phyloP scores from a whole-genome alignment of 2,113 vertebrate genomes.

The Planiliza haematocheilus region DNA sequence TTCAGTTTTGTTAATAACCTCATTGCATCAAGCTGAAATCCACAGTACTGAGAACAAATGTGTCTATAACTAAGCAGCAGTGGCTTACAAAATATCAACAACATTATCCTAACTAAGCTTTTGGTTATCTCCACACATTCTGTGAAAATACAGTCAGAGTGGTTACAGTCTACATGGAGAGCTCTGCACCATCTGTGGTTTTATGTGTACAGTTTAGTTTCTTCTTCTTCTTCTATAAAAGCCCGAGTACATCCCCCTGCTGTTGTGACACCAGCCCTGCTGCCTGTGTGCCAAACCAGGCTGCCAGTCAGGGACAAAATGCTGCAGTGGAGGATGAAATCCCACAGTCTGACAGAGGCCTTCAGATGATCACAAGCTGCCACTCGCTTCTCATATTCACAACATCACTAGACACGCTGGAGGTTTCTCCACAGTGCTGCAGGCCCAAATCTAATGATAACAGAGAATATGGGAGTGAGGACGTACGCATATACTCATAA shows the following conservation, averaged over 20 bases:
- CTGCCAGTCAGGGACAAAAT: neutral
- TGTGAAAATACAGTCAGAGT: neutral
- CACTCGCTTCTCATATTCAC: neutral
- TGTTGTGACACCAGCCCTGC: neutral
- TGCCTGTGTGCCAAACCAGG: neutral
- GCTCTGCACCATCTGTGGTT: constrained; percentile 1
- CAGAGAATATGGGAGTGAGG: too few species aligned
- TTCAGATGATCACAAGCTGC: neutral
- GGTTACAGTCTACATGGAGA: neutral
- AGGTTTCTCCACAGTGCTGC: too few species aligned
- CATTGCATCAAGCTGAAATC: too few species aligned
- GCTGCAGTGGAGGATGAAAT: neutral
- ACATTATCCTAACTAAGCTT: neutral
- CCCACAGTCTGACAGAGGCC: neutral
- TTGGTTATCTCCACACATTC: neutral
- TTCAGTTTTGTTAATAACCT: too few species aligned
- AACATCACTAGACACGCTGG: too few species aligned
- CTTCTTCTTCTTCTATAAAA: constrained; percentile 3
- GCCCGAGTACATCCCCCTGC: neutral
- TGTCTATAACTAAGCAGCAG: neutral
- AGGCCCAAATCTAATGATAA: too few species aligned
- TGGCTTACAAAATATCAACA: neutral
- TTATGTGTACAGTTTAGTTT: neutral
- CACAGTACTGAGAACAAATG: too few species aligned
- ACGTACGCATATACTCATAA: too few species aligned